Evolutionary conservation across 2,113 vertebrate species (phyloP), one percentile per base, ranked within the genome.

Genomic region (Brienomyrus longianalis): DNA sequence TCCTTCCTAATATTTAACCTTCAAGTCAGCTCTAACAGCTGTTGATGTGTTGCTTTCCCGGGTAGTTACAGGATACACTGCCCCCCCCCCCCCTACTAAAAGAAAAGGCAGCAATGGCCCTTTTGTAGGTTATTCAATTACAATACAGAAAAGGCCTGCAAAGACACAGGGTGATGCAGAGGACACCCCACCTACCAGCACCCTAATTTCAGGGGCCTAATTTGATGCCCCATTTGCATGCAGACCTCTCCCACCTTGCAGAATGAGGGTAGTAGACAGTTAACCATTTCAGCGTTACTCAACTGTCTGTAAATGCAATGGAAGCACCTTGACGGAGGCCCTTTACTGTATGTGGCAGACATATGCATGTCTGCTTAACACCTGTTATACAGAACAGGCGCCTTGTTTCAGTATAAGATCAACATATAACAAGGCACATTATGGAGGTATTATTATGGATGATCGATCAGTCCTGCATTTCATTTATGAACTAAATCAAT

Each of bases 1-100:
- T 98, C 97, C 97, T 97, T 98, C 97, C 97, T 98, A 97, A 98
- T 98, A 98, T 98, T 98, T 98, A 98, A 98, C 97, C 97, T 98
- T 98, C 97, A 97, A 97, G 97, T 98, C 97, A 95, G 96, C 97
- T 97, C 96, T 97, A 98, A 98, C 97, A 97, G 97, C 97, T 97
- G 97, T 96, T 97, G 97, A 97, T 97, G 97, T 97, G 96, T 96
- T 96, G 97, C 97, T 97, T 96, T 97, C 96, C 94, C 96, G 97
- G 97, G 96, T 97, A 97, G 96, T 96, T 97, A 97, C 96, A 97
- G 94, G 94, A 95, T 45, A 35, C 88, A 89, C 27, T 23, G 43
- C 45, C 48, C 54, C 52, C 11, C 50, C 50, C 11, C 17, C 66
- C 66, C 23, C 51, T 17, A 27, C 23, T 50, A 84, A n/a, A 80